Evolutionary conservation across 2,797 vertebrate genomes (phyloP).

Genomic region (Knipowitschia caucasica): DNA sequence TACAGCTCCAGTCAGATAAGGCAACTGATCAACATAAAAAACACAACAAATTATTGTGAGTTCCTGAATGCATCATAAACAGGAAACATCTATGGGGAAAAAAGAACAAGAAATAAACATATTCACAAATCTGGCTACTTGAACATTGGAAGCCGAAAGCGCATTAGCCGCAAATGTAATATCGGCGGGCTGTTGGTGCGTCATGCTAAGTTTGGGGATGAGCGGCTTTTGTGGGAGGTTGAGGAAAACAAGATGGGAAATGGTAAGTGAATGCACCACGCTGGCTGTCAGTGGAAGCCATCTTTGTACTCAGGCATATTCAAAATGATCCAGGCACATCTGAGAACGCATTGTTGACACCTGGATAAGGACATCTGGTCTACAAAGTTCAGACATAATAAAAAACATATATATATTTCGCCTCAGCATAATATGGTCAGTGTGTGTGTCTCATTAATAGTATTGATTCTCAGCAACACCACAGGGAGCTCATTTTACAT

Average conservation of each 20-base stretch:
- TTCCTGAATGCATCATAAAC: slow-evolving; percentile 1
- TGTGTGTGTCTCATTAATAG: too few relatives aligned
- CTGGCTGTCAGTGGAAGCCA: slow-evolving; percentile 23
- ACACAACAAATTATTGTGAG: not conserved
- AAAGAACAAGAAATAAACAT: not conserved
- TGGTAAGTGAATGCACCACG: slow-evolving; percentile 20
- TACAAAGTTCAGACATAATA: not conserved
- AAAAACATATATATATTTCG: too few relatives aligned
- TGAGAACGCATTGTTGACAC: not conserved
- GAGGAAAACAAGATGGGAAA: slow-evolving; percentile 36
- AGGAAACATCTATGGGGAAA: too few relatives aligned
- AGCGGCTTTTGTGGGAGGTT: slow-evolving; percentile 45
- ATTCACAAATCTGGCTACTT: not conserved
- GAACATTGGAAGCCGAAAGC: not conserved
- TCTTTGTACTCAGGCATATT: not conserved
- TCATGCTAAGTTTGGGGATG: slow-evolving; percentile 51
- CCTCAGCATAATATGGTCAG: too few relatives aligned
- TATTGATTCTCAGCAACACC: too few relatives aligned
- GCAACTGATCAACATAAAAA: not conserved
- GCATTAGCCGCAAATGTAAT: slow-evolving; percentile 36
- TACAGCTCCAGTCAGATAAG: not conserved
- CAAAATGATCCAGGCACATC: not conserved
- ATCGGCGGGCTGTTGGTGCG: slow-evolving; percentile 55
- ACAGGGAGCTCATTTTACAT: too few relatives aligned
- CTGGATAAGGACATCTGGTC: not conserved